Base-by-base conservation (phyloP, 2,888 invertebrate species). In the Ophion ventricosus region DNA sequence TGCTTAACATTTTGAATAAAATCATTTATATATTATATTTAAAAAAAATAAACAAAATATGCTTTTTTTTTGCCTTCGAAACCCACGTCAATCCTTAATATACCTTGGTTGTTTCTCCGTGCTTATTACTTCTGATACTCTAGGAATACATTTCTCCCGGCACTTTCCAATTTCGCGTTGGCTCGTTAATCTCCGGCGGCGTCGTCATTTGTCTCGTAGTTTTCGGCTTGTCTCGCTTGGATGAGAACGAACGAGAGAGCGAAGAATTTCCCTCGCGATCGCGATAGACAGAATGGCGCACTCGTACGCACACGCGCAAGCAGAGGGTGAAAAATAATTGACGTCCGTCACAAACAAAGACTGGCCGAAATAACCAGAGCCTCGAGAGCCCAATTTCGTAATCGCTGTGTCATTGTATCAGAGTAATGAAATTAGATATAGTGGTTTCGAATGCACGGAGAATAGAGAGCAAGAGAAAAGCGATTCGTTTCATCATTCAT, bases 331-430 rank as follows among this genome's bases (percentile, higher is more conserved):
- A 76, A 59, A 84, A 82, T 84, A 84, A 81, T 82, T 75, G 79
- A 84, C 81, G 82, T 73, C 73, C 77, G 86, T 82, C 89, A 88
- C 88, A 88, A 87, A 87, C 86, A 83, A 83, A 72, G 85, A 72
- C 74, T 43, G 86, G 79, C 82, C 63, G 66, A 61, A 84, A 43
- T 82, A 80, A 80, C 35, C 77, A 80, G 79, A 86, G 85, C 72
- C 86, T 7, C 57, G 20, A 1, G 80, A 83, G 77, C 79, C 86
- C 86, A 90, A 91, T 91, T 92, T 91, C 89, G 91, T 91, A 92
- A 92, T 92, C 92, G 92, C 92, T 92, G 91, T 92, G 93, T 93
- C 93, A 93, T 90, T 91, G 91, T 90, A 90, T 89, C 90, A 91
- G 91, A 92, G 92, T 92, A 91, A 92, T 92, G 92, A 90, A 92